A percentile compares a stretch with the other conserved stretches of the same genome.
phyloP scores from a whole-genome alignment of 2,797 vertebrate genomes.

The Rhincodon typus region DNA sequence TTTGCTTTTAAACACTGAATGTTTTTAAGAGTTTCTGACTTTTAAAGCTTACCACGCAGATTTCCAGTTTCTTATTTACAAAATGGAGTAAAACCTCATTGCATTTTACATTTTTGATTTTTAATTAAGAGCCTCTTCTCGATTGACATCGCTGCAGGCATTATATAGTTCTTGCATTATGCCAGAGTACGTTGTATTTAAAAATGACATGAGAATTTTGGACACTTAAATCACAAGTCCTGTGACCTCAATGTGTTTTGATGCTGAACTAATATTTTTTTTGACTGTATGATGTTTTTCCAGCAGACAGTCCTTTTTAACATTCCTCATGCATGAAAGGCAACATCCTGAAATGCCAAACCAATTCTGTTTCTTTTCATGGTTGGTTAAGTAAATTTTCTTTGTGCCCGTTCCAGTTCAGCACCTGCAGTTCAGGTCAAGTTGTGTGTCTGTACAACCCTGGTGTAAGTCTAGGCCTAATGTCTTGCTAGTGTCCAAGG shows the following conservation, averaged over 20 bases:
- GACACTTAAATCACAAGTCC: neutral
- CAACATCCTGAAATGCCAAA: slow-evolving; percentile 35
- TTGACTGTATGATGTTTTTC: slow-evolving; percentile 31
- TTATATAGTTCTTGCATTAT: neutral
- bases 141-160: neutral
- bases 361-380: slow-evolving; percentile 18
- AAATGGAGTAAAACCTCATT: neutral
- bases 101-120: neutral
- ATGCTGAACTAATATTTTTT: slow-evolving; percentile 29
- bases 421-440: slow-evolving; percentile 32
- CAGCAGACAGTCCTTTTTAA: slow-evolving; percentile 21
- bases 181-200: neutral
- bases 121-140: neutral
- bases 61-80: neutral
- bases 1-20: neutral
- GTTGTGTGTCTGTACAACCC: neutral
- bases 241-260: slow-evolving; percentile 7
- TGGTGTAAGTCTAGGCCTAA: neutral
- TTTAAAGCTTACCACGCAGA: neutral
- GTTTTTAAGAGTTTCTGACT: neutral
- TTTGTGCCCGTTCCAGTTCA: slow-evolving; percentile 33
- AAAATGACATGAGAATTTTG: neutral
- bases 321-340: slow-evolving; percentile 23
- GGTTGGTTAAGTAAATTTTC: slow-evolving; percentile 30
- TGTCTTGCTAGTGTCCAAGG: neutral